Evolutionary conservation across 2,888 invertebrate genomes (phyloP).

Genomic region (Lysandra coridon): DNA sequence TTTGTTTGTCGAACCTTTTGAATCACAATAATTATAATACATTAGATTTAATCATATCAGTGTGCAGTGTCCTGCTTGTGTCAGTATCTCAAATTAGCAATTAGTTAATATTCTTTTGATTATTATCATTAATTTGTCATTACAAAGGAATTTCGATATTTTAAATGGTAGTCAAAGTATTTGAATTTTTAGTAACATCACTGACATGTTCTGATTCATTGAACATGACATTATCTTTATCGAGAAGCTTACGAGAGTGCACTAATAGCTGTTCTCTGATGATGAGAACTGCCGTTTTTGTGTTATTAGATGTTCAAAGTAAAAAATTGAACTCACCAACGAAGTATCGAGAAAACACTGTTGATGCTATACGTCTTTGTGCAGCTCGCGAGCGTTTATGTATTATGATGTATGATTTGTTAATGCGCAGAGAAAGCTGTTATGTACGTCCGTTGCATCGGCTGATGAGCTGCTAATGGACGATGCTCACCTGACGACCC

Average conservation of each 20-base stretch:
- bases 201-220: not conserved
- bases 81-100: not conserved
- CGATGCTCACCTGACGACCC: not conserved
- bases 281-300: constrained; percentile 23
- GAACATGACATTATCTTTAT: not conserved
- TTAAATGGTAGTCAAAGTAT: not conserved
- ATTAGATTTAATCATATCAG: not conserved
- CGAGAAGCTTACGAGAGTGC: not conserved
- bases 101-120: not conserved
- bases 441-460: constrained; percentile 24
- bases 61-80: not conserved
- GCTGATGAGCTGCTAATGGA: not conserved
- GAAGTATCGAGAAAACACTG: constrained; percentile 23
- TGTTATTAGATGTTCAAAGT: constrained; percentile 16
- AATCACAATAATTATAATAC: not conserved
- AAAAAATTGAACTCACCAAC: constrained; percentile 13
- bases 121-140: not conserved
- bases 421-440: constrained; percentile 29
- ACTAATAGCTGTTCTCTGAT: constrained; percentile 12
- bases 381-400: constrained; percentile 4
- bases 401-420: constrained; percentile 30
- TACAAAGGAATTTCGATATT: not conserved
- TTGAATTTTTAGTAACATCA: not conserved
- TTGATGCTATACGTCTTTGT: constrained; percentile 15
- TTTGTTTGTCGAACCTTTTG: not conserved